A percentile compares a stretch with the other conserved stretches of the same genome.
Conservation (phyloP, 2,888 invertebrate species). For the Platypus cylindrus region DNA sequence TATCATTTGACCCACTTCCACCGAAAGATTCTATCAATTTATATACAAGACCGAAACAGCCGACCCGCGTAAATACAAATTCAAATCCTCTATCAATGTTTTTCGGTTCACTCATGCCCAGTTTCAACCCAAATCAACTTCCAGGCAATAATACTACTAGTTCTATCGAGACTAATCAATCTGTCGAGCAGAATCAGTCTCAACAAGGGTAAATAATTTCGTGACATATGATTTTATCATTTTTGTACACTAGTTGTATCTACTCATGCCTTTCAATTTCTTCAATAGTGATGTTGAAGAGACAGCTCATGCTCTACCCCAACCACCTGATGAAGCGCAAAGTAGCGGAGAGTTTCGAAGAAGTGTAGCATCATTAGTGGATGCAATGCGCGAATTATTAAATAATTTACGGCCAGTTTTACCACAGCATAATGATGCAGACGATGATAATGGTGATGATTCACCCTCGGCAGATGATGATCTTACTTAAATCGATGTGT, state of each 20-base stretch:
- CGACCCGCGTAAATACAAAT: conserved; percentile 22
- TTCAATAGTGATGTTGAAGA: no score
- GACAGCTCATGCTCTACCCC: conserved; percentile 9
- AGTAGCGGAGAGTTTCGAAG: conserved; percentile 41
- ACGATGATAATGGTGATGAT: conserved; percentile 11
- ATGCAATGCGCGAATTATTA: conserved; percentile 60
- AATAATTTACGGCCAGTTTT: conserved; percentile 48
- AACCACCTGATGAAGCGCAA: conserved; percentile 1
- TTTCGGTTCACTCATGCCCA: conserved; percentile 60
- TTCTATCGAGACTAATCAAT: no score
- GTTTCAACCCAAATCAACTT: conserved; percentile 39
- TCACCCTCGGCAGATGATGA: conserved; percentile 12
- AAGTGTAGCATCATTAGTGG: conserved; percentile 53
- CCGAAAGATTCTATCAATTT: conserved; percentile 61
- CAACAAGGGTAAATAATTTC: conserved; percentile 3
- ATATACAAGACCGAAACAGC: conserved; percentile 44
- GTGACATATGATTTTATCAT: no score
- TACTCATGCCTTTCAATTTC: no score
- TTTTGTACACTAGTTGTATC: no score
- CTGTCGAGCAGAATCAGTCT: no score
- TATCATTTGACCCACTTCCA: conserved; percentile 69
- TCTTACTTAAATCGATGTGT: conserved; percentile 9
- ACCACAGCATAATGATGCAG: conserved; percentile 12
- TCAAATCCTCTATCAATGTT: conserved; percentile 42
- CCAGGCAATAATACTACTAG: conserved; percentile 2